Evolutionary conservation across 2,113 vertebrate genomes (phyloP), one percentile per base, ranked within the genome.

Genomic region (Rhipidura dahli): DNA sequence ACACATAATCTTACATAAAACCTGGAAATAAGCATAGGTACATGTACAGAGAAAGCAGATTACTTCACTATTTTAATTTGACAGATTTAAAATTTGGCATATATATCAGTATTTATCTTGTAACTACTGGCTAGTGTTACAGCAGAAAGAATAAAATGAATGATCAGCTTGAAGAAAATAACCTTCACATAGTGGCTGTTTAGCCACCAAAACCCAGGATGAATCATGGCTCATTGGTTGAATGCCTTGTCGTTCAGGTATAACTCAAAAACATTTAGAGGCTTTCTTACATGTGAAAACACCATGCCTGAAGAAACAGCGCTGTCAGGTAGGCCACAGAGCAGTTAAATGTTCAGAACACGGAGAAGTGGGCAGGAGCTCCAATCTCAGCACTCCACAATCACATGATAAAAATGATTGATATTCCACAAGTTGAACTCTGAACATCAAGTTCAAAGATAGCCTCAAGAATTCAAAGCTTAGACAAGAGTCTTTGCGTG

Each of bases 371-470:
- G 60, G 33, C 68, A 83, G 71, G 66, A 96, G 79, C 15, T 89
- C 66, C 50, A 71, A 42, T 87, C 87, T 93, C 69, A 64, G 42
- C 51, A 39, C 40, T 87, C 24, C 63, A 16, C 51, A 71, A 26
- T 69, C 82, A 70, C 49, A 56, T 59, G 73, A 91, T 87, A 60
- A 83, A 85, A 95, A 89, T 82, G 61, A 95, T 91, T 96, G 64
- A 79, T 79, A 92, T 95, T 94, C 75, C 13, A 21, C 40, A 70
- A 72, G 87, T 57, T 78, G 85, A 60, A 54, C 71, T 83, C 70
- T 93, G 83, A 94, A 77, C 68, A 86, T 54, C 76, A 64, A 57
- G 61, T 84, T 90, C 82, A 76, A 72, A 77, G 83, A 88, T 33
- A 88, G 37, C 35, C 60, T 81, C 45, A 53, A 47, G 77, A 83